These are phyloP conservation scores for Ammodytes marinus DNA, from an alignment of 2,113 vertebrate species.

Conservation along the genomic window DNA sequence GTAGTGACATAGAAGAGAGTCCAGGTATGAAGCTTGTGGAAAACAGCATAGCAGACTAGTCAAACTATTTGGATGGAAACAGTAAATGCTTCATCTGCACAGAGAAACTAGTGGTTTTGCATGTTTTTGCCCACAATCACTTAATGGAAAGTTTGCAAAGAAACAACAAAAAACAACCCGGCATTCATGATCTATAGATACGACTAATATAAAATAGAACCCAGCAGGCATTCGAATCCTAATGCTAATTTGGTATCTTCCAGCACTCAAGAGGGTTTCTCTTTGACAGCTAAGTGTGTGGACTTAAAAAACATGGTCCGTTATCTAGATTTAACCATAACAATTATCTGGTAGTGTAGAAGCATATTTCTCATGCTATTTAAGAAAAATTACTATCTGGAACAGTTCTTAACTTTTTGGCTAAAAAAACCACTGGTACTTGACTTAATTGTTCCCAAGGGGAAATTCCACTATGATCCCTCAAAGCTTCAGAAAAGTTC, in stretches of 20 bases:
- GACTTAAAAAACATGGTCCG: neutral
- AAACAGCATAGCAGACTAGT: neutral
- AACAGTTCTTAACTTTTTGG: neutral
- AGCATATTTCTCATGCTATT: neutral
- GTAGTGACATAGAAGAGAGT: neutral
- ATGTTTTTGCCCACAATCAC: neutral
- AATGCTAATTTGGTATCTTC: neutral
- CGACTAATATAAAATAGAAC: neutral
- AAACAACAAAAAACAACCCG: neutral
- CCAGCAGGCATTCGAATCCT: neutral
- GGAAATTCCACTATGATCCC: neutral
- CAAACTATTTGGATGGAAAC: neutral
- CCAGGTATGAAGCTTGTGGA: neutral
- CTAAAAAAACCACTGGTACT: conserved; percentile 15
- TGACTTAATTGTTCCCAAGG: too few species aligned
- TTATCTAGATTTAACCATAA: too few species aligned
- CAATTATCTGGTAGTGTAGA: too few species aligned
- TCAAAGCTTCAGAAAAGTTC: neutral
- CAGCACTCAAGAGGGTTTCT: neutral
- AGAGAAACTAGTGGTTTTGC: conserved; percentile 4
- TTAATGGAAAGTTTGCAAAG: neutral
- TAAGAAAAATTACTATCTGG: neutral
- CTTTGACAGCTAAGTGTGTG: too few species aligned
- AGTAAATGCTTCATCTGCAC: neutral
- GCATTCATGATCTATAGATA: neutral